Conservation (phyloP, 2,113 vertebrate species). For the Corapipo altera region DNA sequence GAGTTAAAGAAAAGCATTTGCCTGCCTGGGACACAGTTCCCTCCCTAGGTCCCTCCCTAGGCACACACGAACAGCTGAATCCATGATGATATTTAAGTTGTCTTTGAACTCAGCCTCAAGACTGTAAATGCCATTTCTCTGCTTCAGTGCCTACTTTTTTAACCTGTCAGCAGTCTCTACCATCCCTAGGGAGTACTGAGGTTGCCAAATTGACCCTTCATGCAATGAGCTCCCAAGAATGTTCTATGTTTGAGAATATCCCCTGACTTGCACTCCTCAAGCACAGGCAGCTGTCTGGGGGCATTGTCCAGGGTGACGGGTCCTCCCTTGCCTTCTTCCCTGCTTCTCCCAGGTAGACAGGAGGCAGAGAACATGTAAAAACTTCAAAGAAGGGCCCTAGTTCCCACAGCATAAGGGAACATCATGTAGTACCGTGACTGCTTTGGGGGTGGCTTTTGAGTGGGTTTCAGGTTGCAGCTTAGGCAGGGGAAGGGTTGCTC, state of each 20-base stretch:
- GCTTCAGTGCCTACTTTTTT: background rate
- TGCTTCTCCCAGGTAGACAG: rapidly evolving
- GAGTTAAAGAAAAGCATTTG: background rate
- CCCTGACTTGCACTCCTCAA: rapidly evolving
- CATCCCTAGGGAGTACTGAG: background rate
- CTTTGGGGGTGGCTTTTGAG: background rate
- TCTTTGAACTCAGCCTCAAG: constrained; percentile 8
- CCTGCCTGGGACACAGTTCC: background rate
- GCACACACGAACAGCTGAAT: background rate
- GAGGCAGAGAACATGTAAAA: background rate
- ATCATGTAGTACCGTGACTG: rapidly evolving
- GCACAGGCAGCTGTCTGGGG: background rate
- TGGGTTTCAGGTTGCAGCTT: background rate
- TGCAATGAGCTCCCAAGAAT: rapidly evolving
- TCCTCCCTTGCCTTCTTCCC: background rate
- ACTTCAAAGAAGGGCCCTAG: background rate
- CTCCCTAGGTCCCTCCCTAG: background rate
- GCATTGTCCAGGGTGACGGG: background rate
- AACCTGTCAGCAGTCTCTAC: background rate
- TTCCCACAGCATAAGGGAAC: background rate
- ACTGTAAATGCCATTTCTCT: background rate
- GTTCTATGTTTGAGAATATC: background rate
- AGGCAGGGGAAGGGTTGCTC: background rate
- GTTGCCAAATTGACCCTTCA: background rate
- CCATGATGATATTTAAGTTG: background rate